Evolutionary conservation across 2,113 vertebrate species (phyloP), one percentile per base, ranked within the genome.

Genomic region (Micronisus gabar): DNA sequence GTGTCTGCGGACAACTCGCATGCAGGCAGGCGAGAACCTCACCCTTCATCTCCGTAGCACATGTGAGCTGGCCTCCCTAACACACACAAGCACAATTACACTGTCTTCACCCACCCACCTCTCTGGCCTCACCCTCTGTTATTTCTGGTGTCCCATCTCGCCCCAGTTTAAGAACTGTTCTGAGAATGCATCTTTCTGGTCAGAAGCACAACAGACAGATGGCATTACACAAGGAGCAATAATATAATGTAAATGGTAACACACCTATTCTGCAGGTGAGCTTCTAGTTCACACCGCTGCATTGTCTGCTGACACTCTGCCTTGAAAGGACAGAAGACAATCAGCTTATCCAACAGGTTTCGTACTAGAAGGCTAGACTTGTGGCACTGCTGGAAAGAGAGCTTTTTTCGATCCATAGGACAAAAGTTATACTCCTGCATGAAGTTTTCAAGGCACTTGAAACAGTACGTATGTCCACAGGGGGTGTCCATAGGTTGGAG

Each of bases 401-500:
- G 98, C 73, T 98, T 98, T 91, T 98, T 99, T 45, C 99, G 98
- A 90, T 99, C 99, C 97, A 99, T 99, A 0, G 99, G 99, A 82
- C 99, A 99, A 65, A 99, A 99, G 98, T 93, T 99, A 75, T 99
- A 98, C 80, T 99, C 99, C 70, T 98, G 98, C 97, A 99, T 98
- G 95, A 99, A 99, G 98, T 96, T 99, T 79, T 99, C 98, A 1
- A 99, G 98, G 96, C 99, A 99, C 78, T 98, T 98, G 90, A 98
- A 99, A 96, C 99, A 99, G 88, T 99, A 99, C 0, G 99, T 99
- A 94, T 99, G 99, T 6, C 99, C 99, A 11, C 99, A 99, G 1
- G 99, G 99, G 1, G 99, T 99, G 97, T 99, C 99, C 99, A 99
- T 99, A 4, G 99, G 99, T 76, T 97, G 98, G 80, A 99, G 98